These are phyloP conservation scores for Silurus asotus DNA, from an alignment of 2,113 vertebrate species.

Conservation along the genomic window DNA sequence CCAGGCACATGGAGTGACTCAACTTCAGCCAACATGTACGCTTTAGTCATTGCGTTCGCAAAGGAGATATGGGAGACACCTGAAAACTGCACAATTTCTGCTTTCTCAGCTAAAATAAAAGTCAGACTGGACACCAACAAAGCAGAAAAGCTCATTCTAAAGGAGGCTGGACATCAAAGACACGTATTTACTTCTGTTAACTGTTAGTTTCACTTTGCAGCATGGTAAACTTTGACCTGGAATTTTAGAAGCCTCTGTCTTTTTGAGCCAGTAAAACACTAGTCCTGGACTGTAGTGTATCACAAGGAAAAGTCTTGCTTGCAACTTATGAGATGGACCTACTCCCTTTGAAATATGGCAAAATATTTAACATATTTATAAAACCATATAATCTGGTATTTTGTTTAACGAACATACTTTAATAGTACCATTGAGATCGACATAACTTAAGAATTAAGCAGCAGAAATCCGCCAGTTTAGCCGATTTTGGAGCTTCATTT, in stretches of 20 bases:
- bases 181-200: not conserved
- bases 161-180: not conserved
- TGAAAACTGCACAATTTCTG: not conserved
- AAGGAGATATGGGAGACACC: not conserved
- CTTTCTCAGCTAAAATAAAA: not conserved
- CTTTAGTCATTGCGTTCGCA: not conserved
- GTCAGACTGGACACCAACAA: not conserved
- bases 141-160: not conserved
- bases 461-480: too few species aligned
- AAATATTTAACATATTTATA: not conserved
- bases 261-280: not conserved
- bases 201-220: not conserved
- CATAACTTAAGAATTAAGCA: too few species aligned
- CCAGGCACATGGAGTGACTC: not conserved
- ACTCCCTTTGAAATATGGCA: not conserved
- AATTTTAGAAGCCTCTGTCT: not conserved
- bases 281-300: not conserved
- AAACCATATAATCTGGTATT: not conserved
- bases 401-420: not conserved
- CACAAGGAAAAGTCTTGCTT: not conserved
- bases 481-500: too few species aligned
- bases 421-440: not conserved
- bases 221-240: not conserved
- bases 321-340: not conserved
- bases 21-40: not conserved